Base-by-base conservation (phyloP, 1,140 invertebrate genomes). In the Pentalonia nigronervosa region DNA sequence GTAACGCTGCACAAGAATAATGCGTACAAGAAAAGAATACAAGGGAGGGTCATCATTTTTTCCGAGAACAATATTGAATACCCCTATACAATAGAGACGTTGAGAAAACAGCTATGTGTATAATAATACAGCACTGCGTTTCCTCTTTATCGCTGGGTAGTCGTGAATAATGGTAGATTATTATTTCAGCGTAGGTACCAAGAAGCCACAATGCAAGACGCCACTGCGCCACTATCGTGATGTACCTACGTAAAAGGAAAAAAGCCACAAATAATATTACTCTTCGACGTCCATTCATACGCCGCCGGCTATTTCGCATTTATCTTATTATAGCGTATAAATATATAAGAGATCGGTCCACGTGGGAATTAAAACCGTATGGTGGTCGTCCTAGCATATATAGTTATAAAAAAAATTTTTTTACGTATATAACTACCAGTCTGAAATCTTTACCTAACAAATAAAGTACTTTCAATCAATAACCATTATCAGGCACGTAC, bases 11-110 rank as follows among this genome's bases (percentile, higher is more conserved):
- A 41, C 21, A 41, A 36, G 34, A 83, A 83, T 36, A 36, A 36
- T 25, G 34, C 23, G 34, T 50, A 89, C 34, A 30, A 53, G 48
- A 2, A 56, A 56, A 56, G 48, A 89, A 89, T 89, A 89, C 41
- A 41, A 41, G 41, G 41, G 41, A 89, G 56, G 9, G 9, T n/a
- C 17, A 34, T 36, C 41, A 53, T 36, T 53, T 53, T 30, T 67
- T 90, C 89, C 8, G 25, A 45, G 56, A 90, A 90, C 89, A 45
- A 53, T 36, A 76, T 76, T n/a, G 60, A 76, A 76, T 76, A 25
- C 41, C 4, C 41, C 41, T 1, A 41, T 14, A 89, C 89, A 67
- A 90, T 67, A 45, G 56, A 67, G 89, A 53, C 56, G 30, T 20
- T 45, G 17, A 45, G 53, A 47, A 90, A 90, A 67, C 25, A 45